phyloP scores from a whole-genome alignment of 2,113 vertebrate species.

The Mellivora capensis region DNA sequence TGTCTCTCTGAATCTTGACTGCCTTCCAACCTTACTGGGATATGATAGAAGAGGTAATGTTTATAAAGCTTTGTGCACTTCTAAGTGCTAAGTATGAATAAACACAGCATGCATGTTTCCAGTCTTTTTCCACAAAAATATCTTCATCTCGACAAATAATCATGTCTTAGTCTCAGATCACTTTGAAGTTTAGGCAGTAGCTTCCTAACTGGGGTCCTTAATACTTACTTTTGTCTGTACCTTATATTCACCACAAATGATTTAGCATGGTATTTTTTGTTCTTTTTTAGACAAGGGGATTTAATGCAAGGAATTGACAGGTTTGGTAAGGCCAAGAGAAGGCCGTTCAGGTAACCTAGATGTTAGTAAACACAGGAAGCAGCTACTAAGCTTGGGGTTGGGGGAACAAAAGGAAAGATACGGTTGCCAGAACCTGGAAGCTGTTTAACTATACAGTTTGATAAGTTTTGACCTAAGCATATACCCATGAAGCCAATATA shows the following conservation, averaged over 20 bases:
- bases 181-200: not conserved
- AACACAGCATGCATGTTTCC: not conserved
- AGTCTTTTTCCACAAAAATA: not conserved
- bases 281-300: not conserved
- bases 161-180: not conserved
- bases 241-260: not conserved
- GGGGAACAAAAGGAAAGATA: conserved; percentile 37
- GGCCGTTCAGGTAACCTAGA: not conserved
- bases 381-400: conserved; percentile 59
- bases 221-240: not conserved
- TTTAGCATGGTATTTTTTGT: not conserved
- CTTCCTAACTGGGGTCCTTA: not conserved
- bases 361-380: not conserved
- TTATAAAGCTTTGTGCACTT: not conserved
- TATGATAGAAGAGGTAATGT: not conserved
- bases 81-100: not conserved
- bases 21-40: not conserved
- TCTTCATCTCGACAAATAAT: not conserved
- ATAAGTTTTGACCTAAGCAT: not conserved
- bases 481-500: not conserved
- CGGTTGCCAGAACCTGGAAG: conserved; percentile 67
- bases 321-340: not conserved
- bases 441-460: not conserved
- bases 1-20: not conserved
- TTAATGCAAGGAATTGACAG: not conserved